Percentiles rank a stretch among this genome's conserved stretches.
These are phyloP conservation scores for Drosophila diplacantha DNA, from an alignment of 2,888 invertebrate genomes.

Conservation along the genomic window DNA sequence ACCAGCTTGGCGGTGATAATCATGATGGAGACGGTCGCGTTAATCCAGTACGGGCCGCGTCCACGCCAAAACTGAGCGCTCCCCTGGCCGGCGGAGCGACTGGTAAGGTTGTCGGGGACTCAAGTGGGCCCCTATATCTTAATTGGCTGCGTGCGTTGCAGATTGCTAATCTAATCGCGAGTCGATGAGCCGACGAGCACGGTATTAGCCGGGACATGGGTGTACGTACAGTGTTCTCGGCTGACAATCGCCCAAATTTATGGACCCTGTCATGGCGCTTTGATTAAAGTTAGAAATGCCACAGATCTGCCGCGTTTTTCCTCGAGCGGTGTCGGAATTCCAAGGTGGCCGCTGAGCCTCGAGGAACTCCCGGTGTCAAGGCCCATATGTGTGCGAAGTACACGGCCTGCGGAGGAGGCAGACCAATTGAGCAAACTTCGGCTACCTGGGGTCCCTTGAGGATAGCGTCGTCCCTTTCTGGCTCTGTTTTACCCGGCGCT, in stretches of 20 bases:
- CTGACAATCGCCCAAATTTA: constrained; percentile 43
- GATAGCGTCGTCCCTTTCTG: constrained; percentile 14
- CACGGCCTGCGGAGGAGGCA: neutral
- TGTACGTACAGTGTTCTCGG: constrained; percentile 12
- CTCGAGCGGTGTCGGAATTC: constrained; percentile 40
- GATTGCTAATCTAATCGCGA: constrained; percentile 65
- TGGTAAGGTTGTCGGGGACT: constrained; percentile 30
- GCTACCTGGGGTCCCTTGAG: constrained; percentile 36
- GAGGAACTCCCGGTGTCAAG: constrained; percentile 65
- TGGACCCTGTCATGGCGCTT: constrained; percentile 39
- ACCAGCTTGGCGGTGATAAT: constrained; percentile 71
- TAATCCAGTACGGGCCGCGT: constrained; percentile 46
- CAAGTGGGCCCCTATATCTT: constrained; percentile 51
- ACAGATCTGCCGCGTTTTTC: constrained; percentile 60
- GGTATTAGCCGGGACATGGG: constrained; percentile 15
- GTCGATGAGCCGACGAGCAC: constrained; percentile 16
- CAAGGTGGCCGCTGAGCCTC: constrained; percentile 30
- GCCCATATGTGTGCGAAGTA: constrained; percentile 54
- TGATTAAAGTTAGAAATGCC: constrained; percentile 56
- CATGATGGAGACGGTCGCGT: constrained; percentile 48
- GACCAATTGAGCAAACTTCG: constrained; percentile 55
- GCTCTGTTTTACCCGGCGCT: constrained; percentile 58
- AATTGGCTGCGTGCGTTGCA: constrained; percentile 42
- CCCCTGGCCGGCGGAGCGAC: constrained; percentile 10
- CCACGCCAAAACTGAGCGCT: constrained; percentile 54